phyloP scores from a whole-genome alignment of 2,113 vertebrate species.

The Mixornis gularis region DNA sequence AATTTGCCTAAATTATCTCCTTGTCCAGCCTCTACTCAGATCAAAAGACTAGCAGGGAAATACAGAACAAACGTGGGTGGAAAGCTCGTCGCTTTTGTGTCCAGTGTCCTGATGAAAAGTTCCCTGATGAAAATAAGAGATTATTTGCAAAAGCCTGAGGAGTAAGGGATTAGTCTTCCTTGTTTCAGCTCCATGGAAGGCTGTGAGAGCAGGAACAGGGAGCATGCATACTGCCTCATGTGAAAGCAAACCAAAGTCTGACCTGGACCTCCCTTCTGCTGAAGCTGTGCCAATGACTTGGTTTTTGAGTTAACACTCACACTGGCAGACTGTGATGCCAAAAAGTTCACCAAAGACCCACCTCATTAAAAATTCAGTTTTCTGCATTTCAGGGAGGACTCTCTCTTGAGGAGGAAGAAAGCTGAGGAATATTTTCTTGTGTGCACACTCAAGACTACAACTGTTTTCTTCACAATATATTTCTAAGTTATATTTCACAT shows the following conservation, averaged over 20 bases:
- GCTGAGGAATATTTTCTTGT: neutral
- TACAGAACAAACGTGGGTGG: neutral
- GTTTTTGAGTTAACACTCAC: neutral
- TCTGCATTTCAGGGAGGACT: neutral
- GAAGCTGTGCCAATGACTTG: neutral
- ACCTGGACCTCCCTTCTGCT: neutral
- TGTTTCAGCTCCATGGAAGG: neutral
- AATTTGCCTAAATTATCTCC: neutral
- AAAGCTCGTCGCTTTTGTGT: accelerated
- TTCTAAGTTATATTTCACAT: neutral
- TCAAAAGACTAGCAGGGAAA: neutral
- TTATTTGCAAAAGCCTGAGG: neutral
- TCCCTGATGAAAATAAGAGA: neutral
- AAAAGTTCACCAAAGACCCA: neutral
- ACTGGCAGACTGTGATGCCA: neutral
- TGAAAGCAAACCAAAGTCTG: slow-evolving; percentile 3
- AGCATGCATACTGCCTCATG: neutral
- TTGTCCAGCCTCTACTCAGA: neutral
- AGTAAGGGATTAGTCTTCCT: neutral
- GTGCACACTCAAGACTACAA: neutral
- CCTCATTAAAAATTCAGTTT: neutral
- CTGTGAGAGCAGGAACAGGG: neutral
- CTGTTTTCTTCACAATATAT: neutral
- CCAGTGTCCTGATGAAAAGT: neutral
- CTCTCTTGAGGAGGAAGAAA: neutral